A percentile compares a stretch with the other conserved stretches of the same genome.
These are phyloP conservation scores for Pachycephala philippinensis DNA, from an alignment of 2,113 vertebrate species.

Conservation along the genomic window DNA sequence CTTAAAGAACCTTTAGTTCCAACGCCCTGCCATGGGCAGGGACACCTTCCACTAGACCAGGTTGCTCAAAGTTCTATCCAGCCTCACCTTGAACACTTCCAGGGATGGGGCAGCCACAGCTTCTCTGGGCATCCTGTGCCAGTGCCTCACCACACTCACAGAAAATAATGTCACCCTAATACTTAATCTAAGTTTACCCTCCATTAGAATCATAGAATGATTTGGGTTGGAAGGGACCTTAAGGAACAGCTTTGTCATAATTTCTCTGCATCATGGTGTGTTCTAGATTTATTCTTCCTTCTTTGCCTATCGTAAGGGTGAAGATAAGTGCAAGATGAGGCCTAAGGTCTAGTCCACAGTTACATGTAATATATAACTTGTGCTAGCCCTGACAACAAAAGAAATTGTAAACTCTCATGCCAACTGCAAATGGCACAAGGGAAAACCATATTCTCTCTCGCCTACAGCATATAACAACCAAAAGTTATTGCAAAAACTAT, in stretches of 20 bases:
- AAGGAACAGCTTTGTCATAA: no score
- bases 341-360: background rate
- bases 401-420: background rate
- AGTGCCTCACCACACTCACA: background rate
- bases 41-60: background rate
- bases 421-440: background rate
- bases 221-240: background rate
- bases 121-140: background rate
- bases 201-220: background rate
- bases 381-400: background rate
- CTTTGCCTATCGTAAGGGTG: background rate
- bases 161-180: background rate
- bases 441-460: background rate
- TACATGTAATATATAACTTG: background rate
- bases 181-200: background rate
- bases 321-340: background rate
- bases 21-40: rapidly evolving
- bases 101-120: no score
- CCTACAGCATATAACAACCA: background rate
- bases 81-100: background rate
- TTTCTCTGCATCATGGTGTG: background rate
- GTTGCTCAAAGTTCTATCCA: background rate
- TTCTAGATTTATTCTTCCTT: background rate
- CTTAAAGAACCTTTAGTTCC: background rate
- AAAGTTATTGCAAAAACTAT: background rate